Base-by-base conservation (phyloP, 2,113 vertebrate species). In the Lichenostomus cassidix region DNA sequence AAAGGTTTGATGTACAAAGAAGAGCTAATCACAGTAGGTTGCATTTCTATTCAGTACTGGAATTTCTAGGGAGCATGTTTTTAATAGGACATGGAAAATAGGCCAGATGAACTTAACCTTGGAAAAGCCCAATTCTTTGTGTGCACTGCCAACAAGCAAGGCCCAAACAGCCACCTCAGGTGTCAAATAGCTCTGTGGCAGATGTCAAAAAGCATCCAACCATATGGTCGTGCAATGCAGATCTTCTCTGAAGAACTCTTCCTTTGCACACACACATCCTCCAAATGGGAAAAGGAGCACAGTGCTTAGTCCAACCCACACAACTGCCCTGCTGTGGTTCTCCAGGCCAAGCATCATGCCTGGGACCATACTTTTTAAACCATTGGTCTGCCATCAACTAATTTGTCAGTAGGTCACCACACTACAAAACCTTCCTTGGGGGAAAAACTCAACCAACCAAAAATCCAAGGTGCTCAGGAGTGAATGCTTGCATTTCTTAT, bases 371-470 rank as follows among this genome's bases (percentile, higher is more conserved):
- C 0, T 27, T 86, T 41, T 63, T 55, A 67, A 83, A 15, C 13
- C 24, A 33, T 0, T 1, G 2, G 47, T 60, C 13, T 74, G 44
- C 46, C 27, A 24, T 24, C 33, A 28, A 28, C 35, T 55, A 25
- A 20, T 21, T 21, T 77, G 2, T 21, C 35, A 56, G 41, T 11
- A 73, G 33, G 29, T 39, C 8, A 68, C 15, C 28, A 60, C 4
- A 14, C 14, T 27, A 23, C 27, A 81, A 74, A 94, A 47, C 7
- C 16, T 75, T 67, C 21, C 29, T 41, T 15, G 5, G 9, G 2
- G 19, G 10, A 29, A 50, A 17, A 6, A 0, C 6, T 13, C 4
- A 46, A 58, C 15, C 3, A 12, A 44, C 21, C 6, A 19, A n/a
- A 47, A 42, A 28, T 22, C 18, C 29, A 58, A 47, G 70, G 41